phyloP scores from a whole-genome alignment of 92 coral and sea anemone species.

The Bergia sp. region DNA sequence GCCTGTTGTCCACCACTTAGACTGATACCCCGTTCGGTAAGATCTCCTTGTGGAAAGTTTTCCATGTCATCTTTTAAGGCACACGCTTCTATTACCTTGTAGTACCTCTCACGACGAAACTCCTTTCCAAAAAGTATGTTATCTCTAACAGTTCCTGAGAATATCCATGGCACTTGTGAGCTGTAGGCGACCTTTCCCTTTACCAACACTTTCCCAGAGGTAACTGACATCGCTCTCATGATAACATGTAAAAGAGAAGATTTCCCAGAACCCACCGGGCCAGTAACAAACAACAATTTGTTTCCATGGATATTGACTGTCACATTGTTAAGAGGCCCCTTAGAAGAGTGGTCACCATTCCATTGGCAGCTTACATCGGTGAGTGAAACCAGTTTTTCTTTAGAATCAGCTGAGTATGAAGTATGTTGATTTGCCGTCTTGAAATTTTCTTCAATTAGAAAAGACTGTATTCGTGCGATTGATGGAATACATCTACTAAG shows the following conservation, averaged over 20 bases:
- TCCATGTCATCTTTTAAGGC: not conserved
- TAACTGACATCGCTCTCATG: not conserved
- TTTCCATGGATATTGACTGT: not conserved
- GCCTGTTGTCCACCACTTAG: not conserved
- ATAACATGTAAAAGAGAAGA: not conserved
- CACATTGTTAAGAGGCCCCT: not conserved
- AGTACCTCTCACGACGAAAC: not conserved
- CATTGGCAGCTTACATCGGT: not conserved
- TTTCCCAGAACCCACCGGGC: not conserved
- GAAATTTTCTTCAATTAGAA: no score
- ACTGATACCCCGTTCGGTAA: not conserved
- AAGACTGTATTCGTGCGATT: not conserved
- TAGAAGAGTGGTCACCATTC: not conserved
- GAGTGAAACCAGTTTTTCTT: no score
- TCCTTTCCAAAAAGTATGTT: slow-evolving; percentile 2
- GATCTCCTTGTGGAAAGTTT: not conserved
- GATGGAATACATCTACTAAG: not conserved
- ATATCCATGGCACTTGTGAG: not conserved
- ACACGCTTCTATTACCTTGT: not conserved
- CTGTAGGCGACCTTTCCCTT: not conserved
- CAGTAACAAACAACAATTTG: not conserved
- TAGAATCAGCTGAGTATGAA: no score
- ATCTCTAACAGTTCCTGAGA: slow-evolving; percentile 2
- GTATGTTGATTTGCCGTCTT: no score
- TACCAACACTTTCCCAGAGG: not conserved